Conservation (phyloP, 2,888 invertebrate genomes). For the Sphaeridia pumilis region DNA sequence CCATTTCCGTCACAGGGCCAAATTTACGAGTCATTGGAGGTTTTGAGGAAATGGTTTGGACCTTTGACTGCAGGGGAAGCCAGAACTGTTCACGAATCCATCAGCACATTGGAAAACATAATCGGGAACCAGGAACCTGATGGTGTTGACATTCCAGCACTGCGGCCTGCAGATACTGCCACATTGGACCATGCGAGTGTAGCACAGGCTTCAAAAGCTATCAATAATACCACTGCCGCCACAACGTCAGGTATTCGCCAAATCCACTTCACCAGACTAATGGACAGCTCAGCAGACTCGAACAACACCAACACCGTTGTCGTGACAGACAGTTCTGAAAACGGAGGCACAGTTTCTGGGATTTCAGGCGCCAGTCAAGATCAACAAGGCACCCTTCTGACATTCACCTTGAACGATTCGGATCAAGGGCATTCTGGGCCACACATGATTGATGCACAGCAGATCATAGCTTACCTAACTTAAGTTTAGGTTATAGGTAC, state of each 20-base stretch:
- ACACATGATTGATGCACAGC: slow-evolving; percentile 7
- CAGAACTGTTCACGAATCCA: slow-evolving; percentile 5
- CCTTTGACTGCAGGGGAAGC: slow-evolving; percentile 1
- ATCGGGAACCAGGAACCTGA: slow-evolving; percentile 1
- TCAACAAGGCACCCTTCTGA: slow-evolving; percentile 1
- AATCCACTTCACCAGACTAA: neutral
- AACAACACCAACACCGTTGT: neutral
- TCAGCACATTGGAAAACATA: slow-evolving; percentile 15
- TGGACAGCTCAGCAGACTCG: neutral
- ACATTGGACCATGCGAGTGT: neutral
- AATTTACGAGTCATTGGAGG: slow-evolving; percentile 13
- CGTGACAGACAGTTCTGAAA: neutral
- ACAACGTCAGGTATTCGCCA: neutral
- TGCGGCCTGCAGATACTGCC: neutral
- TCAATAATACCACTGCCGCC: neutral
- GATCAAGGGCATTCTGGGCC: neutral
- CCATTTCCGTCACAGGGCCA: neutral
- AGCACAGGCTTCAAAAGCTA: neutral
- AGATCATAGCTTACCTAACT: slow-evolving; percentile 5
- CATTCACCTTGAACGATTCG: slow-evolving; percentile 5
- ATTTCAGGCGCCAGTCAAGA: neutral
- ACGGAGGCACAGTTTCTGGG: too few species aligned
- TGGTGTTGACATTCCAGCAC: neutral
- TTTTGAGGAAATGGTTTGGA: slow-evolving; percentile 14
- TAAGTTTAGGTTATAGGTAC: neutral